Conservation (phyloP, 2,113 vertebrate species). For the Trematomus loennbergii region DNA sequence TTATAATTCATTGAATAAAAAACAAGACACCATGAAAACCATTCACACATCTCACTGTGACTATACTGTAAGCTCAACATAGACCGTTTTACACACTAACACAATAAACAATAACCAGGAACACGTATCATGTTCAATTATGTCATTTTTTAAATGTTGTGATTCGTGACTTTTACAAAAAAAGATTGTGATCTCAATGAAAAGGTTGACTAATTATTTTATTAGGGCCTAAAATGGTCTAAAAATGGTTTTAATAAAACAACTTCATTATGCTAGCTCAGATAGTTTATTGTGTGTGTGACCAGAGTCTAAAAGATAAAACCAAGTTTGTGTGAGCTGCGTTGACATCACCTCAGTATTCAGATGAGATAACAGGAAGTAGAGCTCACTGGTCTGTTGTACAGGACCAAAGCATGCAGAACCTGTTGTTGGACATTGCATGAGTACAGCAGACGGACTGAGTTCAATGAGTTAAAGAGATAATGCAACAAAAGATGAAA, state of each 20-base stretch:
- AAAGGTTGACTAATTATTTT: no score
- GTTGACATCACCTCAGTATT: neutral
- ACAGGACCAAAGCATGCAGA: constrained; percentile 38
- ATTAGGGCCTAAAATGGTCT: neutral
- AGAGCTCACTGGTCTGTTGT: neutral
- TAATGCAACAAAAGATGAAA: constrained; percentile 74
- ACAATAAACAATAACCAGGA: no score
- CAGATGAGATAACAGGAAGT: constrained; percentile 41
- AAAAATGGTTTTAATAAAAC: neutral
- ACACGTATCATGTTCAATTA: no score
- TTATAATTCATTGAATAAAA: neutral
- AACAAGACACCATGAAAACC: neutral
- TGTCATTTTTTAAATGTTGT: no score
- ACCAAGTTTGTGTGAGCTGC: neutral
- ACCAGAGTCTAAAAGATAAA: neutral
- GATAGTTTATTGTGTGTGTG: neutral
- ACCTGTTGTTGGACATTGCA: constrained; percentile 55
- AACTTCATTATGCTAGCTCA: neutral
- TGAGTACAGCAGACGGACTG: constrained; percentile 24
- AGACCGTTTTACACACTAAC: neutral
- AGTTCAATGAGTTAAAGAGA: constrained; percentile 42
- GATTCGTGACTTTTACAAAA: no score
- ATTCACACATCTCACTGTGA: neutral
- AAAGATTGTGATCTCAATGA: no score
- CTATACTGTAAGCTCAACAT: neutral